Base-by-base conservation (phyloP, 2,888 invertebrate genomes). In the Cheilosia soror region DNA sequence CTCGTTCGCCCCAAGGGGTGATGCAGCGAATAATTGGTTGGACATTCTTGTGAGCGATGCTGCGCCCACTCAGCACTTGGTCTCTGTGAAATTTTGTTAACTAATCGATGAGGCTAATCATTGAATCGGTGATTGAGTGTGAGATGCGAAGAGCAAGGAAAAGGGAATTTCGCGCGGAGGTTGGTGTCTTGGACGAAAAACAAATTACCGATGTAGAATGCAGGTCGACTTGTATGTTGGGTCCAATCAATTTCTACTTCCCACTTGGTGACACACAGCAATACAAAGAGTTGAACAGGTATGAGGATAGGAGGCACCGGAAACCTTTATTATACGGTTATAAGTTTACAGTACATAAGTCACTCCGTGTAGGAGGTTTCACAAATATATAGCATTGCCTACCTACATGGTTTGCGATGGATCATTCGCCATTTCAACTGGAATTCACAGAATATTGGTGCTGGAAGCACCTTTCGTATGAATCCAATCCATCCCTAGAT, bases 41-140 rank as follows among this genome's bases (percentile, higher is more conserved):
- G 81, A 65, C 81, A 81, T 81, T 81, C 69, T 81, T 81, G 49
- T 40, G 40, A 66, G 40, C 33, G 15, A 57, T 49, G 27, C 62
- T 57, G 81, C 42, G 65, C 76, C 76, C 76, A 81, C 69, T 81
- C 76, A 11, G 33, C 20, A 13, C 42, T 65, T 58, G 60, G 73
- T 42, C 47, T 81, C 62, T 68, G 66, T 51, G 69, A 69, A 69
- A 63, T 71, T 81, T 76, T 71, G 76, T 69, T 51, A 81, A 81
- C 81, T 71, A 81, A 76, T 81, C 76, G 81, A 76, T 76, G 57
- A 44, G 68, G 63, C 80, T 75, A 81, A 81, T 81, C 75, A 63
- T 40, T 49, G 75, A 20, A 69, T 69, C 57, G 57, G 31, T 69
- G 68, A 81, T 76, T 62, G 81, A 75, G 75, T 75, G 75, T 60